A percentile compares a stretch with the other conserved stretches of the same genome.
Conservation (phyloP, 2,113 vertebrate species). For the Sarotherodon lohbergeri region DNA sequence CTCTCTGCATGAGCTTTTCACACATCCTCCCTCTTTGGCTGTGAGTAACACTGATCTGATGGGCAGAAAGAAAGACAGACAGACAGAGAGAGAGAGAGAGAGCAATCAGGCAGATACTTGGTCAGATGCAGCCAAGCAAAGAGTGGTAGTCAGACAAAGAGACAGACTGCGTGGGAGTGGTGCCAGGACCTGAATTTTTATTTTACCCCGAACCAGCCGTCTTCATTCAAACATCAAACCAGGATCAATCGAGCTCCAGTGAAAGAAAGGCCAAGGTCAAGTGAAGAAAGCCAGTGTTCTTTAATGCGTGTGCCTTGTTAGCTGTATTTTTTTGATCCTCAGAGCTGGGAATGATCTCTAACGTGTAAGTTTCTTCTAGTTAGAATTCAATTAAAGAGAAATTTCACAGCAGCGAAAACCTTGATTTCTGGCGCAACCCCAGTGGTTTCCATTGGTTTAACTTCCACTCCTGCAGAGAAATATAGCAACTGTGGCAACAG, state of each 20-base stretch:
- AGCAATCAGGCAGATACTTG: conserved; percentile 50
- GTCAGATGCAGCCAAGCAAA: conserved; percentile 49
- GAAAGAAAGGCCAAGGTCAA: not conserved
- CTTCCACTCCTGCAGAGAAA: not conserved
- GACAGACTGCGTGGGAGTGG: conserved; percentile 45
- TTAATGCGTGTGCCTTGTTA: not conserved
- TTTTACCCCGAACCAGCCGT: conserved; percentile 17
- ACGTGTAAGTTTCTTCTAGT: not conserved
- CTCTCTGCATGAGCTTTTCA: conserved; percentile 52
- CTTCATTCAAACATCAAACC: conserved; percentile 24
- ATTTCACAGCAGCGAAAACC: not conserved
- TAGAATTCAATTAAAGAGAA: not conserved
- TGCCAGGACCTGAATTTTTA: conserved; percentile 41
- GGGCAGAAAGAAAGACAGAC: not conserved
- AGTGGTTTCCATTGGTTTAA: not conserved
- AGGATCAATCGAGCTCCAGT: not conserved
- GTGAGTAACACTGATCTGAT: conserved; percentile 56
- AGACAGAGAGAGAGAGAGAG: not conserved
- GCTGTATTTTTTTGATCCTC: not conserved
- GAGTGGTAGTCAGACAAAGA: conserved; percentile 33
- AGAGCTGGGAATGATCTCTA: not conserved
- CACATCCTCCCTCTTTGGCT: conserved; percentile 45
- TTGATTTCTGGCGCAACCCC: not conserved
- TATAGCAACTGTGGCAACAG: not conserved
- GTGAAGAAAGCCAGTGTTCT: not conserved